These are phyloP conservation scores for Amniataba percoides DNA, from an alignment of 2,797 vertebrate genomes.

Conservation along the genomic window DNA sequence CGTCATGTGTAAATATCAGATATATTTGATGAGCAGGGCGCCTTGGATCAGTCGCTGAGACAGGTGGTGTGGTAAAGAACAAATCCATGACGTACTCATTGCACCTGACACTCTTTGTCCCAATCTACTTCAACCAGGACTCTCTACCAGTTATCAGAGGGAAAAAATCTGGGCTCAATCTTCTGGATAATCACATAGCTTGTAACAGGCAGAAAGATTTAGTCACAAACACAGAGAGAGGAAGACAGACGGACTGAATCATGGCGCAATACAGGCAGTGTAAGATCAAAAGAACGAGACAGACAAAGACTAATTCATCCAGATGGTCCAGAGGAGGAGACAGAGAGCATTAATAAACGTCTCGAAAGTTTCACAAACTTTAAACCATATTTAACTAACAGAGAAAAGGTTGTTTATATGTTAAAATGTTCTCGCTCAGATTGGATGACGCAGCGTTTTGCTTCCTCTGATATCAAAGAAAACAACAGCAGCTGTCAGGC, in stretches of 20 bases:
- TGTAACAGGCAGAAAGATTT: slow-evolving; percentile 19
- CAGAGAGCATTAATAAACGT: slow-evolving; percentile 27
- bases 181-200: slow-evolving; percentile 22
- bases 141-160: slow-evolving; percentile 14
- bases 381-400: slow-evolving; percentile 38
- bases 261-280: neutral
- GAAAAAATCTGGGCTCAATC: slow-evolving; percentile 28
- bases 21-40: neutral
- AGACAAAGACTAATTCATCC: slow-evolving; percentile 24
- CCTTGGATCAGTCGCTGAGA: slow-evolving; percentile 15
- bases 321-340: slow-evolving; percentile 29
- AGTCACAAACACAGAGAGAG: slow-evolving; percentile 29
- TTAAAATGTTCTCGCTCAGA: slow-evolving; percentile 52
- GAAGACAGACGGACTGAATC: slow-evolving; percentile 21
- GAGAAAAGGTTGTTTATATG: slow-evolving; percentile 48
- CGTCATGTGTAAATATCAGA: slow-evolving; percentile 40
- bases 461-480: slow-evolving; percentile 64
- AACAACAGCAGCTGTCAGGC: slow-evolving; percentile 71
- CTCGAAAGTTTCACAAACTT: slow-evolving; percentile 42
- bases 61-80: slow-evolving; percentile 38
- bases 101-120: slow-evolving; percentile 27
- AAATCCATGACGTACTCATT: slow-evolving; percentile 28
- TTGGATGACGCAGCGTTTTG: slow-evolving; percentile 69
- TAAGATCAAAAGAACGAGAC: slow-evolving; percentile 32
- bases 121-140: slow-evolving; percentile 21